Percentiles rank a stretch among this genome's conserved stretches.
Conservation (phyloP, 1,140 invertebrate genomes). For the Triops longicaudatus region DNA sequence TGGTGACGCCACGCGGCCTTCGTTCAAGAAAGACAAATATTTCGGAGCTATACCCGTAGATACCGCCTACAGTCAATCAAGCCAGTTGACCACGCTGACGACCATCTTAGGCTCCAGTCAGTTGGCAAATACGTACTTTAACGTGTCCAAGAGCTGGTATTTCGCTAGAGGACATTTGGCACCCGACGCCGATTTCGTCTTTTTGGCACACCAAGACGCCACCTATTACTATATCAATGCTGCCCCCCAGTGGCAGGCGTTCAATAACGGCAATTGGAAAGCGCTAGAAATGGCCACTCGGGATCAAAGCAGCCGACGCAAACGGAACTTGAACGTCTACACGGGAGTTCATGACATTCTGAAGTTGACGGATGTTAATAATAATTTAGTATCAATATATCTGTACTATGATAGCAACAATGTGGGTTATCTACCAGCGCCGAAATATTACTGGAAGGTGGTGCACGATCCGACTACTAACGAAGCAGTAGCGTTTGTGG, state of each 20-base stretch:
- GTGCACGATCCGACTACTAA: conserved; percentile 26
- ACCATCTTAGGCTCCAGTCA: background rate
- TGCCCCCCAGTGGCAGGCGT: conserved; percentile 34
- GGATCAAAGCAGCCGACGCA: conserved; percentile 20
- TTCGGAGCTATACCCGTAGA: conserved; percentile 6
- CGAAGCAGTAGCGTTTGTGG: conserved; percentile 28
- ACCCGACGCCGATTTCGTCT: conserved; percentile 34
- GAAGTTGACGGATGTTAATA: conserved; percentile 42
- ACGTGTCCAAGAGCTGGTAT: conserved; percentile 27
- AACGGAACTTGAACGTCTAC: conserved; percentile 43
- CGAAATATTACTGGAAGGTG: conserved; percentile 42
- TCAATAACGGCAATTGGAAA: conserved; percentile 33
- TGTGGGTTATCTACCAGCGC: conserved; percentile 44
- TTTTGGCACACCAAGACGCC: conserved; percentile 31
- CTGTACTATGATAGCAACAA: conserved; percentile 21
- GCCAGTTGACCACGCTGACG: background rate
- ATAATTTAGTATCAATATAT: conserved; percentile 40
- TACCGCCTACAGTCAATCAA: conserved; percentile 14
- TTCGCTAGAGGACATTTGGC: conserved; percentile 34
- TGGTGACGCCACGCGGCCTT: conserved; percentile 2
- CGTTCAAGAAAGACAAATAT: conserved; percentile 19
- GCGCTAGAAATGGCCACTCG: conserved; percentile 24
- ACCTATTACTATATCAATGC: conserved; percentile 34
- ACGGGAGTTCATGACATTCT: conserved; percentile 49
- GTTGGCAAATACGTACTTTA: conserved; percentile 15